Percentiles rank a stretch among this genome's conserved stretches.
Evolutionary conservation across 92 coral and sea anemone genomes (phyloP).

Genomic region (Ricordea florida): DNA sequence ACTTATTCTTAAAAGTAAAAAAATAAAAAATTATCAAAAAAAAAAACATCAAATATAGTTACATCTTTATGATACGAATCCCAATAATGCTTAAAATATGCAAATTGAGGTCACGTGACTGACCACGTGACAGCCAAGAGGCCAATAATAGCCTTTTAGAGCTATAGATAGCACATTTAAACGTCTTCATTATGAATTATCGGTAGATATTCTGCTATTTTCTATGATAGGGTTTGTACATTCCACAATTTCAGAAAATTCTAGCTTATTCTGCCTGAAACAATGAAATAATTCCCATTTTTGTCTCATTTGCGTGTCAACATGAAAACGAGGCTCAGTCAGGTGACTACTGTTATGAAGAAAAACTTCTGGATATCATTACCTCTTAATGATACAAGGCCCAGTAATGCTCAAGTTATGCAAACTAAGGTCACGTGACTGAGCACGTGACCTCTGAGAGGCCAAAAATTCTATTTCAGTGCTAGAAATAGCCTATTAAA

Average conservation of each 20-base stretch:
- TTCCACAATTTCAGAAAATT: constrained; percentile 14
- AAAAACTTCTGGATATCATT: too few relatives aligned
- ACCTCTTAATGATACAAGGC: too few relatives aligned
- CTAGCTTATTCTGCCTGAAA: constrained; percentile 21
- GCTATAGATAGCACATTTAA: constrained; percentile 8
- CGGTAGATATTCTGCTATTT: too few relatives aligned
- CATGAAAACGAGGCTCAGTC: too few relatives aligned
- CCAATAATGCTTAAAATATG: not conserved
- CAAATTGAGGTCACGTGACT: constrained; percentile 15
- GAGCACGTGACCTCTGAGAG: too few relatives aligned
- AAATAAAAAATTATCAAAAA: too few relatives aligned
- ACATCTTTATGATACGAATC: too few relatives aligned
- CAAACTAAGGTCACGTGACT: constrained; percentile 14
- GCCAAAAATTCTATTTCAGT: too few relatives aligned
- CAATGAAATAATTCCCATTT: constrained; percentile 11
- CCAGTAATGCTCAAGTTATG: constrained; percentile 7
- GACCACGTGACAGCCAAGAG: not conserved
- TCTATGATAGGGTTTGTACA: constrained; percentile 14
- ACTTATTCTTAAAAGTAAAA: too few relatives aligned
- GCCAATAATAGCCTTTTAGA: not conserved
- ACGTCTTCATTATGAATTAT: not conserved
- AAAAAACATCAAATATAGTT: too few relatives aligned
- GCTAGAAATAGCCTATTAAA: too few relatives aligned
- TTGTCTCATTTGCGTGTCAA: not conserved
- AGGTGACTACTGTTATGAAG: too few relatives aligned